Conservation (phyloP, 2,888 invertebrate genomes). For the Melinaea marsaeus region DNA sequence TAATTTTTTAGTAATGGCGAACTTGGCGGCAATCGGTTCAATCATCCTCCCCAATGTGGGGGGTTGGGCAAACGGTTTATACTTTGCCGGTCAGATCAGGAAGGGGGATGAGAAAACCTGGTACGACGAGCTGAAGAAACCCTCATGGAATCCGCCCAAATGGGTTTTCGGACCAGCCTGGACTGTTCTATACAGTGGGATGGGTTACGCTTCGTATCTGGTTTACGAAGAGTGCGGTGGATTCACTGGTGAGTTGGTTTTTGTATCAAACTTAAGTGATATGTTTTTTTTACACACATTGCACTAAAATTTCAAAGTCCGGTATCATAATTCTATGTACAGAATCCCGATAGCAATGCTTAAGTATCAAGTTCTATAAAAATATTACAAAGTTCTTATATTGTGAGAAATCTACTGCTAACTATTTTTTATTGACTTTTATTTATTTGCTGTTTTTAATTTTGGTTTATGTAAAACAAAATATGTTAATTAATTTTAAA, state of each 20-base stretch:
- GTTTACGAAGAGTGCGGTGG: conserved; percentile 88
- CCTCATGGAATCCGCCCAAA: conserved; percentile 88
- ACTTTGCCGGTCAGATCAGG: conserved; percentile 81
- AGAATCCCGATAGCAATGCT: too few relatives aligned
- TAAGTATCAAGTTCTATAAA: too few relatives aligned
- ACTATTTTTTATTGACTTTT: too few relatives aligned
- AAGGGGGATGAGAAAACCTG: conserved; percentile 53
- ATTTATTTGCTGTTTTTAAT: too few relatives aligned
- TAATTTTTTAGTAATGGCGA: conserved; percentile 45
- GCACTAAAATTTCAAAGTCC: too few relatives aligned
- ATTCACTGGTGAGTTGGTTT: conserved; percentile 72
- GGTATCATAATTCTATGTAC: too few relatives aligned
- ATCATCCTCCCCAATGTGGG: conserved; percentile 79
- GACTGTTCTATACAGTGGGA: conserved; percentile 86
- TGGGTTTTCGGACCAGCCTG: conserved; percentile 89
- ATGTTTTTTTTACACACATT: too few relatives aligned
- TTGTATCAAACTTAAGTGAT: too few relatives aligned
- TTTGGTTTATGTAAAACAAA: too few relatives aligned
- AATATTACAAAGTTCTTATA: too few relatives aligned
- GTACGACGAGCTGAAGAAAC: conserved; percentile 75
- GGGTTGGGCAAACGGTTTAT: conserved; percentile 81
- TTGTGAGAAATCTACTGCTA: too few relatives aligned
- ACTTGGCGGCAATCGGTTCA: conserved; percentile 56
- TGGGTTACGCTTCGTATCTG: conserved; percentile 92
- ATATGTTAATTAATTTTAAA: too few relatives aligned